Conservation (phyloP, 2,797 vertebrate genomes). For the Chelidonichthys spinosus region DNA sequence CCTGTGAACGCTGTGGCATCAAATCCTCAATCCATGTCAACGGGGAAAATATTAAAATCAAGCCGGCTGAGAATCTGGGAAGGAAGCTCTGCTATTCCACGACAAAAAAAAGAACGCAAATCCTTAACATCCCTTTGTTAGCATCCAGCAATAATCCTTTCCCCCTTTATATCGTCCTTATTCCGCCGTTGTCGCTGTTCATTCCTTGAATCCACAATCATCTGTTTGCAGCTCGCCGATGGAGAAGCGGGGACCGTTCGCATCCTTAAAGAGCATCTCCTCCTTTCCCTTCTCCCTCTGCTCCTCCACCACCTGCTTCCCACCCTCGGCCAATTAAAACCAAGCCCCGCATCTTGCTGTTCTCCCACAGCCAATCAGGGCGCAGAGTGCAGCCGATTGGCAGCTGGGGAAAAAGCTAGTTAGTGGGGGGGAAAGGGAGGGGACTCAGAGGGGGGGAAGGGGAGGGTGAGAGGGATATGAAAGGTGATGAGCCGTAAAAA, state of each 20-base stretch:
- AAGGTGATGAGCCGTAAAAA: slow-evolving; percentile 64
- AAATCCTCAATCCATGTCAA: slow-evolving; percentile 69
- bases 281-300: slow-evolving; percentile 52
- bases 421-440: slow-evolving; percentile 57
- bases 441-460: slow-evolving; percentile 5
- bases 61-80: slow-evolving; percentile 10
- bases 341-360: slow-evolving; percentile 48
- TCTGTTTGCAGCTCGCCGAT: slow-evolving; percentile 47
- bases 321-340: slow-evolving; percentile 60
- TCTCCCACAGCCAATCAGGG: slow-evolving; percentile 80
- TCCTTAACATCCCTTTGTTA: slow-evolving; percentile 51
- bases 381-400: slow-evolving; percentile 46
- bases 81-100: slow-evolving; percentile 27
- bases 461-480: slow-evolving; percentile 31
- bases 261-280: slow-evolving; percentile 74
- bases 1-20: slow-evolving; percentile 55
- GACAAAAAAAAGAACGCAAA: slow-evolving; percentile 11
- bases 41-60: slow-evolving; percentile 7
- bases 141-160: slow-evolving; percentile 39
- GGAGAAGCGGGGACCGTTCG: slow-evolving; percentile 57
- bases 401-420: slow-evolving; percentile 61
- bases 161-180: slow-evolving; percentile 4
- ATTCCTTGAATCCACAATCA: slow-evolving; percentile 39
- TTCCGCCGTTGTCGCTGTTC: slow-evolving; percentile 22
- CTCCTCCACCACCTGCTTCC: slow-evolving; percentile 60